These are phyloP conservation scores for Poliocrania exsul DNA, from an alignment of 2,797 vertebrate genomes.

Conservation along the genomic window DNA sequence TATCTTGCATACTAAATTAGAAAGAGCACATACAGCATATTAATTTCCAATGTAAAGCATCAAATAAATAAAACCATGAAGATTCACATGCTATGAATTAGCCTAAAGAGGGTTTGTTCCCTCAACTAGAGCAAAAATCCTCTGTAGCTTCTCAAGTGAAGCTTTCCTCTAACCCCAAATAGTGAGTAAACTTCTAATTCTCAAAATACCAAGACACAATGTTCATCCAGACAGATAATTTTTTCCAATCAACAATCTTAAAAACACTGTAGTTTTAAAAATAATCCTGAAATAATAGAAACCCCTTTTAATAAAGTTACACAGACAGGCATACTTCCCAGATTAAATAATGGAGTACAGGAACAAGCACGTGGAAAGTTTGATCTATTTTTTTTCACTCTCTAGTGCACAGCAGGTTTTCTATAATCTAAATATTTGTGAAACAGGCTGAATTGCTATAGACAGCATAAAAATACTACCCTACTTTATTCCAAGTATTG, in stretches of 20 bases:
- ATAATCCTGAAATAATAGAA: background rate
- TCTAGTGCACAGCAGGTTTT: slow-evolving; percentile 16
- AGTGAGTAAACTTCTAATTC: slow-evolving; percentile 1
- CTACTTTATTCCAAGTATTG: background rate
- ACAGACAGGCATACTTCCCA: slow-evolving; percentile 40
- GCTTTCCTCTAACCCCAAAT: background rate
- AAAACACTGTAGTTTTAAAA: background rate
- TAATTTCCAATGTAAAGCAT: background rate
- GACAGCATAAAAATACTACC: background rate
- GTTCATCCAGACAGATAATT: background rate
- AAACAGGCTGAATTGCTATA: background rate
- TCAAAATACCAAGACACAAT: background rate
- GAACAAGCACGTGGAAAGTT: slow-evolving; percentile 59
- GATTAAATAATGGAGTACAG: slow-evolving; percentile 51
- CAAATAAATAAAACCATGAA: background rate
- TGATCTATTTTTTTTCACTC: slow-evolving; percentile 40
- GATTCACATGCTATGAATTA: background rate
- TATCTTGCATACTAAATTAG: background rate
- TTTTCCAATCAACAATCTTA: background rate
- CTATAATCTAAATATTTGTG: slow-evolving; percentile 18
- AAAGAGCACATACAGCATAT: background rate
- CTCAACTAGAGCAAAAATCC: background rate
- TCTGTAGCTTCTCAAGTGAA: background rate
- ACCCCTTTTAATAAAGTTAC: background rate
- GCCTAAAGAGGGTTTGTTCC: background rate